These are phyloP conservation scores for Dicyrtoma fusca DNA, from an alignment of 2,888 invertebrate genomes.

Conservation along the genomic window DNA sequence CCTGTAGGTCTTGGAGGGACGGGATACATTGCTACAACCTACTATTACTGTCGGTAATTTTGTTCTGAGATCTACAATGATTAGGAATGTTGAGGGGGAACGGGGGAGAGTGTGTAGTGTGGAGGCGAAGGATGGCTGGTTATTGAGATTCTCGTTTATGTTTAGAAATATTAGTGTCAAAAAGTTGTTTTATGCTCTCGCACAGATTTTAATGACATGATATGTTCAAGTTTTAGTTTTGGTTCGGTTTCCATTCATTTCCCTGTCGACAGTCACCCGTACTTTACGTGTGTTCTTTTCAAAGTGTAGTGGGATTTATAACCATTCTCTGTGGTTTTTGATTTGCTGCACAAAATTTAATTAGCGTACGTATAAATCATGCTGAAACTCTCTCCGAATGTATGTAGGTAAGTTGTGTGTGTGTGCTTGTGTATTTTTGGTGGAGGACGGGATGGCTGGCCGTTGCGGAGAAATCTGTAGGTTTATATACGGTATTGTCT, in stretches of 20 bases:
- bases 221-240: slow-evolving; percentile 20
- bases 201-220: slow-evolving; percentile 33
- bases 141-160: slow-evolving; percentile 2
- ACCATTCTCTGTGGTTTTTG: slow-evolving; percentile 49
- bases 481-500: too few species aligned
- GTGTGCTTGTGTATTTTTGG: too few species aligned
- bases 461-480: too few species aligned
- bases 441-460: too few species aligned
- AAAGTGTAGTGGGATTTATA: slow-evolving; percentile 37
- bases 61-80: neutral
- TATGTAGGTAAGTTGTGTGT: neutral
- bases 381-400: slow-evolving; percentile 10
- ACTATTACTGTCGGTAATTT: too few species aligned
- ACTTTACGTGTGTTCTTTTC: slow-evolving; percentile 19
- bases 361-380: slow-evolving; percentile 52
- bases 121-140: too few species aligned
- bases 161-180: slow-evolving; percentile 13
- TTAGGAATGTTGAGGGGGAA: neutral
- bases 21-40: too few species aligned
- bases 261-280: slow-evolving; percentile 7
- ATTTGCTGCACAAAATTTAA: slow-evolving; percentile 51
- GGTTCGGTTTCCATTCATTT: slow-evolving; percentile 9
- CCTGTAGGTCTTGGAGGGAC: too few species aligned
- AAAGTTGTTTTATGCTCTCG: slow-evolving; percentile 26
- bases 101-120: neutral